phyloP scores from a whole-genome alignment of 2,888 invertebrate genomes.

The Dendrolimus houi region DNA sequence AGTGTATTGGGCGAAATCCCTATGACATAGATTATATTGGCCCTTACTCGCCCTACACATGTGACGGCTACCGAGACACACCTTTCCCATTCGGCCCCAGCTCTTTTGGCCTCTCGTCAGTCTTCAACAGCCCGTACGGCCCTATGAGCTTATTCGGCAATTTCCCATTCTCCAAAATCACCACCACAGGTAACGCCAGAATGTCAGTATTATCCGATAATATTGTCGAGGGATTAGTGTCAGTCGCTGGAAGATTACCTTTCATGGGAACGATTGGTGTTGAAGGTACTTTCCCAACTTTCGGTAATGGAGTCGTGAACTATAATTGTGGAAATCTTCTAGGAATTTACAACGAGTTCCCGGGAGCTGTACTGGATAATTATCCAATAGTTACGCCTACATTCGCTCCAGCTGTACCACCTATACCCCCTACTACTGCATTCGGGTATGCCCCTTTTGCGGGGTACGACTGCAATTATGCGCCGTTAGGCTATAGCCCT shows the following conservation, averaged over 20 bases:
- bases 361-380: neutral
- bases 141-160: neutral
- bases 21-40: neutral
- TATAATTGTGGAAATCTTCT: neutral
- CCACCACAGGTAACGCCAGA: neutral
- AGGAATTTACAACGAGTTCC: neutral
- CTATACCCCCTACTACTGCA: neutral
- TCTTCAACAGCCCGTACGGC: neutral
- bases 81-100: neutral
- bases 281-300: neutral
- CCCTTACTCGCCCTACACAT: neutral
- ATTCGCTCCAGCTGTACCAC: neutral
- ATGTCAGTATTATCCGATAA: neutral
- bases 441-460: neutral
- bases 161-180: neutral
- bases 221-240: neutral
- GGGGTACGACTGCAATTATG: neutral
- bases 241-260: neutral
- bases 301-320: neutral
- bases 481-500: too few species aligned
- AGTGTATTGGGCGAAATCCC: neutral
- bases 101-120: neutral
- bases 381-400: neutral
- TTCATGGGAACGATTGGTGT: neutral
- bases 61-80: neutral